Evolutionary conservation across 2,113 vertebrate genomes (phyloP).

Genomic region (Gambusia holbrooki): DNA sequence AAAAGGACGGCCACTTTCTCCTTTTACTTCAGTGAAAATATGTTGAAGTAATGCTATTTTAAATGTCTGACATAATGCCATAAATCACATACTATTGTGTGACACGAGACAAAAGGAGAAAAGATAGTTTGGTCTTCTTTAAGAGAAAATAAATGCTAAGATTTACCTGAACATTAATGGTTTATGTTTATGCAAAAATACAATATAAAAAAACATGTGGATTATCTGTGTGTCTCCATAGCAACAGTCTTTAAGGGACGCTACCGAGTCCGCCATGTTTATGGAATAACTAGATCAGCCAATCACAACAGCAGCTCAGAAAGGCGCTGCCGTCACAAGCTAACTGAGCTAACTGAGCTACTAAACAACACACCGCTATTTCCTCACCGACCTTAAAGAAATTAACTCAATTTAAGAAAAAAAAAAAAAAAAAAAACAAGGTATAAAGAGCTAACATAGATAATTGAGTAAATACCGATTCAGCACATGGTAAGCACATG

Average conservation of each 20-base stretch:
- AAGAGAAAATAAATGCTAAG: background rate
- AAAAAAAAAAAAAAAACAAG: background rate
- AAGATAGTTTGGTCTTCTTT: background rate
- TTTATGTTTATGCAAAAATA: background rate
- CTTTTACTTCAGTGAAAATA: no score
- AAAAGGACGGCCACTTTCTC: no score
- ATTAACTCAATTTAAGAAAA: background rate
- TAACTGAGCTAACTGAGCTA: constrained; percentile 22
- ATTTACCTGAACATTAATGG: background rate
- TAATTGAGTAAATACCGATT: background rate
- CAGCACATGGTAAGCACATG: constrained; percentile 70
- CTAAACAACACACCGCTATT: background rate
- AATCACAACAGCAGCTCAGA: constrained; percentile 57
- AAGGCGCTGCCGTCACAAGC: constrained; percentile 19
- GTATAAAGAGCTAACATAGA: constrained; percentile 42
- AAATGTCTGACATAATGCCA: background rate
- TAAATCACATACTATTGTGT: background rate
- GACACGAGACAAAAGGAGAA: background rate
- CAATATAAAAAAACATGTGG: constrained; percentile 8
- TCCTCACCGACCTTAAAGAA: background rate
- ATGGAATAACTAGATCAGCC: constrained; percentile 49
- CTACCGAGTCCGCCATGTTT: constrained; percentile 36
- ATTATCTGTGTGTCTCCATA: constrained; percentile 53
- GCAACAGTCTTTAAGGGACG: constrained; percentile 73
- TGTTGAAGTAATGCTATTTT: background rate